Base-by-base conservation (phyloP, 2,113 vertebrate species). In the Gobius niger region DNA sequence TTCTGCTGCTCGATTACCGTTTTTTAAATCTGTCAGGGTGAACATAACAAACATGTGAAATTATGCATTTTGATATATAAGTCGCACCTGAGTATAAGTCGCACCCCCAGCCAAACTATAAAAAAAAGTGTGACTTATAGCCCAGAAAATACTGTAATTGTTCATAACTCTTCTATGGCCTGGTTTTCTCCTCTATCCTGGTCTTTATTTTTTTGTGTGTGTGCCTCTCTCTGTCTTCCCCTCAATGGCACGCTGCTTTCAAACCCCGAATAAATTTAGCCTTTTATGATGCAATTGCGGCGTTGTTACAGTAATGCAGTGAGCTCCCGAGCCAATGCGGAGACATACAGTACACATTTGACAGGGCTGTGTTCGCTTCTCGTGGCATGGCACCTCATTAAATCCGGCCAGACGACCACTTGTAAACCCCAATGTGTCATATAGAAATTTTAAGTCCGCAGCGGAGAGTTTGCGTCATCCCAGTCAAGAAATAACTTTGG, bases 231-330 rank as follows among this genome's bases (percentile, higher is more conserved):
- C 50, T 47, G 1, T 70, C 52, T 60, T 54, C 53, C 10, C 44
- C 9, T 11, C 16, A 65, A 63, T 60, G 60, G 66, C 14, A 8
- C n/a, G 9, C 24, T 44, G 14, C 13, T 54, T 44, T 79, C 69
- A 52, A 53, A 44, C 68, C 59, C 59, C 16, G 9, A 14, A 82
- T 81, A 42, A 69, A 79, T 72, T 62, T 67, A 42, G 50, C 52
- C 19, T 47, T 79, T 84, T 71, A 77, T 81, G 77, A 85, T 74
- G 81, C 63, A 75, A 61, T 82, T 65, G 68, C 77, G 44, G 50
- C 68, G 71, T 68, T 68, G 40, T 69, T 52, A 63, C 73, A 69
- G 81, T 64, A 59, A 72, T 79, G 69, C 62, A 73, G 68, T 74
- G 67, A 63, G 49, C 73, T 78, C 70, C 53, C 44, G 66, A 49